These are phyloP conservation scores for Oligia strigilis DNA, from an alignment of 2,888 invertebrate species.

Conservation along the genomic window DNA sequence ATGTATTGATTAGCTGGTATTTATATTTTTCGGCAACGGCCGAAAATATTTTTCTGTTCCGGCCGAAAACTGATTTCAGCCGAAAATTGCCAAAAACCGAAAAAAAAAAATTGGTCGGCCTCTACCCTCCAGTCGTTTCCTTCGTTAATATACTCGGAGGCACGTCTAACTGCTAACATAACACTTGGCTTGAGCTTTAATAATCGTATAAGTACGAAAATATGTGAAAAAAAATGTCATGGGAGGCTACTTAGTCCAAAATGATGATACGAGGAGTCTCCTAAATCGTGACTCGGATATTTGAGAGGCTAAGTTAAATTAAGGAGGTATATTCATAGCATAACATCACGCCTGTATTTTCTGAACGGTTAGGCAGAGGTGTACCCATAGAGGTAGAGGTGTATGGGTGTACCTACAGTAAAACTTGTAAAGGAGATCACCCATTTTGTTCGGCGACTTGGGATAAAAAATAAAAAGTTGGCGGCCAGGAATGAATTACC, in stretches of 20 bases:
- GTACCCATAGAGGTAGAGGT: not conserved
- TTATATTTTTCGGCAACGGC: not conserved
- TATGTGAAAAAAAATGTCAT: slow-evolving; percentile 52
- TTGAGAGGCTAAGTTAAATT: not conserved
- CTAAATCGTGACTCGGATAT: slow-evolving; percentile 5
- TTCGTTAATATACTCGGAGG: slow-evolving; percentile 74
- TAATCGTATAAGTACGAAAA: slow-evolving; percentile 46
- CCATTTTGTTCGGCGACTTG: too few relatives aligned
- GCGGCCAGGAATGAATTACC: too few relatives aligned
- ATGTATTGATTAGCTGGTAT: not conserved
- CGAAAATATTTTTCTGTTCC: not conserved
- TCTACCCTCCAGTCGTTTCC: slow-evolving; percentile 70
- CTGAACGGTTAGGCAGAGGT: not conserved
- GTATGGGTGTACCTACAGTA: too few relatives aligned
- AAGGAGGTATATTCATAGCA: not conserved
- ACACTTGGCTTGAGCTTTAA: slow-evolving; percentile 50
- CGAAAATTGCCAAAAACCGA: not conserved
- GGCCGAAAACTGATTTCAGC: not conserved
- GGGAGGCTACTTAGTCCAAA: slow-evolving; percentile 34
- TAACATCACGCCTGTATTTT: not conserved
- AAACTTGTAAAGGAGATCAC: too few relatives aligned
- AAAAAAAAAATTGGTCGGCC: not conserved
- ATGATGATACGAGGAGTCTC: slow-evolving; percentile 6
- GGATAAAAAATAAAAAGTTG: too few relatives aligned
- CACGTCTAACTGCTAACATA: slow-evolving; percentile 57